phyloP scores from a whole-genome alignment of 1,140 invertebrate genomes.

The Nasonia vitripennis region DNA sequence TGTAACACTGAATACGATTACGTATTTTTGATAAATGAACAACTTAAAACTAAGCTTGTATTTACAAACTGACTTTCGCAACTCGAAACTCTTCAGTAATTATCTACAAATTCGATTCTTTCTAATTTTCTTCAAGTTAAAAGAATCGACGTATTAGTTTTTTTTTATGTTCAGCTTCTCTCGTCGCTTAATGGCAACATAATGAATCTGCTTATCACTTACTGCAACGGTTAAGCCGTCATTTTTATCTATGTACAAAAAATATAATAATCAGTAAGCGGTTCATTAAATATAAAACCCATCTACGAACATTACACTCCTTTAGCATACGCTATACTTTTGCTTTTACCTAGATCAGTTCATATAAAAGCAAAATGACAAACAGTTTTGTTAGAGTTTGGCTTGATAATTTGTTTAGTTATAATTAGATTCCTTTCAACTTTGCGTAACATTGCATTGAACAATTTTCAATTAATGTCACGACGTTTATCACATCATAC shows the following conservation, averaged over 20 bases:
- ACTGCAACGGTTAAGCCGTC: constrained; percentile 39
- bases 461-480: neutral
- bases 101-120: constrained; percentile 45
- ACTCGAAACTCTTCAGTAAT: constrained; percentile 37
- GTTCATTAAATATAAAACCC: constrained; percentile 47
- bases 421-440: neutral
- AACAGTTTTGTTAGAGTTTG: constrained; percentile 17
- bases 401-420: constrained; percentile 7
- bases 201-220: constrained; percentile 49
- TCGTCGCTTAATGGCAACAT: constrained; percentile 42
- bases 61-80: constrained; percentile 45
- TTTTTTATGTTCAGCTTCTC: constrained; percentile 3
- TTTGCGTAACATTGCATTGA: neutral
- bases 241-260: constrained; percentile 50
- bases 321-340: neutral
- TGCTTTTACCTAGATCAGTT: neutral
- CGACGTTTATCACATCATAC: neutral
- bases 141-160: constrained; percentile 33
- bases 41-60: constrained; percentile 38
- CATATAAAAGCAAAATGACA: constrained; percentile 17
- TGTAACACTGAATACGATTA: constrained; percentile 41
- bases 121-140: constrained; percentile 25
- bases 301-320: constrained; percentile 43
- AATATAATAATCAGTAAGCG: constrained; percentile 47
- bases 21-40: constrained; percentile 30